A percentile compares a stretch with the other conserved stretches of the same genome.
Conservation (phyloP, 2,888 invertebrate genomes). For the Scaptomyza caliginosa region DNA sequence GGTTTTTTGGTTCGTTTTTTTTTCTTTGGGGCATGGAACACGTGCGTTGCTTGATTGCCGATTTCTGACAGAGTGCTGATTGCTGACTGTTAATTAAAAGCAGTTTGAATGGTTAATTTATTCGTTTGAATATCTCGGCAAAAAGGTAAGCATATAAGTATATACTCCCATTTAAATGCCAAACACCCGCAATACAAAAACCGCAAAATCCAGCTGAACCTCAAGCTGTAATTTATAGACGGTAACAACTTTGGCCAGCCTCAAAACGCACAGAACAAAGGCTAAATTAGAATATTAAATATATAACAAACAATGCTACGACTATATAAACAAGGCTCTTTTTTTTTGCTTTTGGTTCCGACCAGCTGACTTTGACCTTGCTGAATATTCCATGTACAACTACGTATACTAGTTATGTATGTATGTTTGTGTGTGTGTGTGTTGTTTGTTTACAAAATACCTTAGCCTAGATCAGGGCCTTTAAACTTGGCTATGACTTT, state of each 20-base stretch:
- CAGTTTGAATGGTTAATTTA: slow-evolving; percentile 52
- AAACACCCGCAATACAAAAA: slow-evolving; percentile 52
- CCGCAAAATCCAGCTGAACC: slow-evolving; percentile 37
- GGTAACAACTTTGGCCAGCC: slow-evolving; percentile 60
- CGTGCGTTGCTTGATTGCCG: slow-evolving; percentile 34
- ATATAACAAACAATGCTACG: slow-evolving; percentile 29
- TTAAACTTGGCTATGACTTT: slow-evolving; percentile 38
- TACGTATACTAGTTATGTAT: slow-evolving; percentile 10
- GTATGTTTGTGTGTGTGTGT: slow-evolving; percentile 4
- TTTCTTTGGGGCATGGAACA: slow-evolving; percentile 27
- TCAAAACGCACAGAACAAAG: slow-evolving; percentile 57
- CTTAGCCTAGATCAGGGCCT: slow-evolving; percentile 15
- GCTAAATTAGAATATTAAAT: slow-evolving; percentile 70
- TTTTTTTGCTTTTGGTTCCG: slow-evolving; percentile 58
- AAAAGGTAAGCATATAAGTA: slow-evolving; percentile 11
- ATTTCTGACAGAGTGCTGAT: slow-evolving; percentile 16
- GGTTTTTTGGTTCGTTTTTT: no score
- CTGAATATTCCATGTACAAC: slow-evolving; percentile 26
- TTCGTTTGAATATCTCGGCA: slow-evolving; percentile 35
- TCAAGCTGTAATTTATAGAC: slow-evolving; percentile 64
- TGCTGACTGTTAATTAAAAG: slow-evolving; percentile 60
- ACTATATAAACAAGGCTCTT: slow-evolving; percentile 40
- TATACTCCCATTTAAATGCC: slow-evolving; percentile 57
- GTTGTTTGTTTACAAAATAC: slow-evolving; percentile 16
- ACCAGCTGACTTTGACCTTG: slow-evolving; percentile 79